phyloP scores from a whole-genome alignment of 1,140 invertebrate genomes.

The Chymomyza costata region DNA sequence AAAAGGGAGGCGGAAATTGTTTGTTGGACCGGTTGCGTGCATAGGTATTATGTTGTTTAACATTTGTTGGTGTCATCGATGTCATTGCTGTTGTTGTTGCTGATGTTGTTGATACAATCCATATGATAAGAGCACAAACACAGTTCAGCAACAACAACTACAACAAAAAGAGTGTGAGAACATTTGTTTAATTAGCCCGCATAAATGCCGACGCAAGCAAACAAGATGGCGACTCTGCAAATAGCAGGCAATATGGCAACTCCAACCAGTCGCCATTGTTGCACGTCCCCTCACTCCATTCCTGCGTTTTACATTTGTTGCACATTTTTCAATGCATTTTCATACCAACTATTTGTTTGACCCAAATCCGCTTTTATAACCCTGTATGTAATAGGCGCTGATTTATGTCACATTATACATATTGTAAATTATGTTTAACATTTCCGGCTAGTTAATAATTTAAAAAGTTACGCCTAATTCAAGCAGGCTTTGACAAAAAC shows the following conservation, averaged over 20 bases:
- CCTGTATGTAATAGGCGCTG: too few species aligned
- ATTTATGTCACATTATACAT: too few species aligned
- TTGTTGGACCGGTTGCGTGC: too few species aligned
- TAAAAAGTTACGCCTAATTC: too few species aligned
- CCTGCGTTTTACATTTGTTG: conserved; percentile 1
- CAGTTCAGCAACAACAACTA: too few species aligned
- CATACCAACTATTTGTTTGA: too few species aligned
- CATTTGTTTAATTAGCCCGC: conserved; percentile 70
- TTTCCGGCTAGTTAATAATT: too few species aligned
- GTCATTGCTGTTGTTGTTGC: conserved; percentile 14
- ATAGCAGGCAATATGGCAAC: conserved; percentile 43
- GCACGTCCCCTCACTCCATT: not conserved
- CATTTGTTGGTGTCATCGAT: conserved; percentile 51
- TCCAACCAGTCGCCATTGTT: conserved; percentile 17
- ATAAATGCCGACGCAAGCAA: conserved; percentile 63
- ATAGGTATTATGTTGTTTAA: conserved; percentile 55
- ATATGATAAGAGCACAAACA: conserved; percentile 27
- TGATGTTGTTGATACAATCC: conserved; percentile 38
- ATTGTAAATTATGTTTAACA: too few species aligned
- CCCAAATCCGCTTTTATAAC: too few species aligned
- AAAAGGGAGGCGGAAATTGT: too few species aligned
- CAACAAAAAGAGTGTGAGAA: not conserved
- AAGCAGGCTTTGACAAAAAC: too few species aligned
- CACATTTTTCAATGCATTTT: not conserved
- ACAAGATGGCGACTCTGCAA: conserved; percentile 52